These are phyloP conservation scores for Tupiocoris notatus DNA, from an alignment of 2,888 invertebrate species.

Conservation along the genomic window DNA sequence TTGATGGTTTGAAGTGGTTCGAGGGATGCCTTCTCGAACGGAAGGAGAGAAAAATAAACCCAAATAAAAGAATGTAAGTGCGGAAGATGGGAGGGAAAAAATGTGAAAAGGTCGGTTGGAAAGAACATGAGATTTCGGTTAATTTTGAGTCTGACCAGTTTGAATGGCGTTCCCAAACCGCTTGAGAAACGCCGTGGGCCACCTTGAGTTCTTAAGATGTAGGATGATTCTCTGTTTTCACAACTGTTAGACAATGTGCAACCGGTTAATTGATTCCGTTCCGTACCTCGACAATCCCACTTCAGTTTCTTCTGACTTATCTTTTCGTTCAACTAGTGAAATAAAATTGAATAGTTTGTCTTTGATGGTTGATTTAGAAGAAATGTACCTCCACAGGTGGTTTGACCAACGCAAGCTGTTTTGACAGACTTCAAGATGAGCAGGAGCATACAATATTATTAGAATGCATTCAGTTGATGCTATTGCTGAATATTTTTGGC, in stretches of 20 bases:
- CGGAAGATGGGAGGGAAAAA: constrained; percentile 13
- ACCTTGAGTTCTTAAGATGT: constrained; percentile 6
- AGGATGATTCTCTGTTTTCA: constrained; percentile 20
- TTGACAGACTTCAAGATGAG: too few relatives aligned
- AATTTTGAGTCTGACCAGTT: constrained; percentile 11
- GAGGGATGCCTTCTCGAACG: constrained; percentile 17
- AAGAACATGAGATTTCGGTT: constrained; percentile 18
- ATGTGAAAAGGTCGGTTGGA: background rate
- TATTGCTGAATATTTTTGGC: too few relatives aligned
- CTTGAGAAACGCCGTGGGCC: constrained; percentile 1
- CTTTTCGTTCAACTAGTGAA: too few relatives aligned
- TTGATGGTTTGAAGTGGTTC: background rate
- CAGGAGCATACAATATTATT: too few relatives aligned
- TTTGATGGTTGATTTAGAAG: too few relatives aligned
- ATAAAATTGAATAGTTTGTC: too few relatives aligned
- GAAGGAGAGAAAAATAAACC: background rate
- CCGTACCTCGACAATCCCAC: background rate
- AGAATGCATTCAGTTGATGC: too few relatives aligned
- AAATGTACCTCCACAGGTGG: too few relatives aligned
- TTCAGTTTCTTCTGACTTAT: too few relatives aligned
- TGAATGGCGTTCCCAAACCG: constrained; percentile 8
- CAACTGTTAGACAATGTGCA: constrained; percentile 18
- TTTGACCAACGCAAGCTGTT: too few relatives aligned
- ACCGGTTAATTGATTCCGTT: background rate
- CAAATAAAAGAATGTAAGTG: background rate